A percentile compares a stretch with the other conserved stretches of the same genome.
phyloP scores from a whole-genome alignment of 2,888 invertebrate genomes.

The Sisyra nigra region DNA sequence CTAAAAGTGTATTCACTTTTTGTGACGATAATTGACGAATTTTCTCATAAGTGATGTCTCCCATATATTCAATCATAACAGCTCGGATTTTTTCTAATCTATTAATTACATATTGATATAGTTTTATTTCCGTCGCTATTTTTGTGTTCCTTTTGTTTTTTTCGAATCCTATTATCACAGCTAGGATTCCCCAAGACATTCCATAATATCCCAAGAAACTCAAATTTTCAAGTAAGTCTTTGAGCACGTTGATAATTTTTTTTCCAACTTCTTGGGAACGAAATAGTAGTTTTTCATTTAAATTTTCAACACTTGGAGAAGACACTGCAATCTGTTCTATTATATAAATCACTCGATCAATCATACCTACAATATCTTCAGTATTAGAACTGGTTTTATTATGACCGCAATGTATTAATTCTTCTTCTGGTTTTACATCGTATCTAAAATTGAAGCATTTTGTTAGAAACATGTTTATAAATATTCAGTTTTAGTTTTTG shows the following conservation, averaged over 20 bases:
- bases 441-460: conserved; percentile 21
- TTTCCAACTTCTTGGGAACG: conserved; percentile 10
- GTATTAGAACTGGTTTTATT: conserved; percentile 10
- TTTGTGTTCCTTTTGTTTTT: too few relatives aligned
- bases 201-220: conserved; percentile 5
- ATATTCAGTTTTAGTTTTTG: too few relatives aligned
- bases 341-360: conserved; percentile 12
- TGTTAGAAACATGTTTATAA: too few relatives aligned
- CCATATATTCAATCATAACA: too few relatives aligned
- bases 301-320: neutral
- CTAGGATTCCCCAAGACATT: too few relatives aligned
- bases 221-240: conserved; percentile 19
- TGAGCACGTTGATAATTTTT: conserved; percentile 10
- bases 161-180: too few relatives aligned
- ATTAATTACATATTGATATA: too few relatives aligned
- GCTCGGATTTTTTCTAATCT: too few relatives aligned
- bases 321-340: conserved; percentile 14
- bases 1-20: neutral
- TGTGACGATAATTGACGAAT: conserved; percentile 15
- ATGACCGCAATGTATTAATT: conserved; percentile 16
- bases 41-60: neutral
- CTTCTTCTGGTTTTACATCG: conserved; percentile 31
- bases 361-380: conserved; percentile 9
- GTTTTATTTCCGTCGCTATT: too few relatives aligned
- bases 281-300: neutral